Conservation (phyloP, 2,888 invertebrate species). For the Protophormia terraenovae region DNA sequence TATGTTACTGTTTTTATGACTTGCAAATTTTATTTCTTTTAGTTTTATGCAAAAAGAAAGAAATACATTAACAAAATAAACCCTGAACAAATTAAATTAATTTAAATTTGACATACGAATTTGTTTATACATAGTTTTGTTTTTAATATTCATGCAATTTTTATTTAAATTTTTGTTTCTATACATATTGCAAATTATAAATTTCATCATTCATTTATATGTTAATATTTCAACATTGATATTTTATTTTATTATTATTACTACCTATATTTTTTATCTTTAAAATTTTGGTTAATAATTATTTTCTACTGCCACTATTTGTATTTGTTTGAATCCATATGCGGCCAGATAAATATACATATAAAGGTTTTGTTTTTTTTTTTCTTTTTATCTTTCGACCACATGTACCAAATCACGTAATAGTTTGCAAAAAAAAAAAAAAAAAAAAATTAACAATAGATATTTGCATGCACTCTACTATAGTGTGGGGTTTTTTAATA, state of each 20-base stretch:
- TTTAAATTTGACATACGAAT: not conserved
- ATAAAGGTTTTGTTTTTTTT: not conserved
- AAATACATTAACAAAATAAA: not conserved
- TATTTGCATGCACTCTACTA: not conserved
- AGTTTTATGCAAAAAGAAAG: not conserved
- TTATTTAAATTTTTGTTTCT: not conserved
- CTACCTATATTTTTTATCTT: not conserved
- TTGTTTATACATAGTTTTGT: not conserved
- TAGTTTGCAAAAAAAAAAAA: not conserved
- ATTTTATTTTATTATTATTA: constrained; percentile 27
- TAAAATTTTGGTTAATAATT: not conserved
- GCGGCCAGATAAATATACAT: too few species aligned
- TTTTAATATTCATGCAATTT: not conserved
- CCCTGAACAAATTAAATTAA: constrained; percentile 11
- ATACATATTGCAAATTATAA: constrained; percentile 19
- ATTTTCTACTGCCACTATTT: not conserved
- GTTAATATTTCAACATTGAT: constrained; percentile 46
- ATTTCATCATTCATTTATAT: constrained; percentile 47
- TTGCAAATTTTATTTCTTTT: not conserved
- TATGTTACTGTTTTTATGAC: not conserved
- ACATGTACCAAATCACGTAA: not conserved
- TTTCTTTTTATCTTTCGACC: not conserved
- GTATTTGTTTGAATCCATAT: not conserved
- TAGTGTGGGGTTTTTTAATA: not conserved
- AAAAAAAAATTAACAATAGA: not conserved